phyloP scores from a whole-genome alignment of 2,797 vertebrate species.

The Hoplostethus mediterraneus region DNA sequence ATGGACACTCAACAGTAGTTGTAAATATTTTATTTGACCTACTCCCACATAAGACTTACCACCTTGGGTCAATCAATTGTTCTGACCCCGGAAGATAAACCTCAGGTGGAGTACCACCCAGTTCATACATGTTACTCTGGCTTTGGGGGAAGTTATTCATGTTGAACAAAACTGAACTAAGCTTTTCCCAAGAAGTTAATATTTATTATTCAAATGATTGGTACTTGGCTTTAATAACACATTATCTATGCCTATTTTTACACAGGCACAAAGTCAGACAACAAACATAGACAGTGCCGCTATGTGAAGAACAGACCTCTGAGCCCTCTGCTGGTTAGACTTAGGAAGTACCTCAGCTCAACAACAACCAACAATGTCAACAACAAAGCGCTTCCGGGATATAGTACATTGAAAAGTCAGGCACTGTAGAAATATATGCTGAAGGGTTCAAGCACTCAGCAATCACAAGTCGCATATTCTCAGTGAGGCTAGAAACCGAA shows the following conservation, averaged over 20 bases:
- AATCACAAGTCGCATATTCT: not conserved
- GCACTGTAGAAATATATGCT: not conserved
- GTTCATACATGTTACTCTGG: not conserved
- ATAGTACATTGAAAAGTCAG: not conserved
- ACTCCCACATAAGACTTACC: slow-evolving; percentile 7
- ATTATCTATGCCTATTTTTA: slow-evolving; percentile 8
- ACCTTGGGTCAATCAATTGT: not conserved
- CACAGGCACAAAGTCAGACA: slow-evolving; percentile 5
- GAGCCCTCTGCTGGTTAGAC: slow-evolving; percentile 81
- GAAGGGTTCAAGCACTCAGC: not conserved
- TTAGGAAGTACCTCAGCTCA: slow-evolving; percentile 35
- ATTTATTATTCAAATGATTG: not conserved
- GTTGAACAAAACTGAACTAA: not conserved
- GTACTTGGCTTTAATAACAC: not conserved
- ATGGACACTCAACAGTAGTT: slow-evolving; percentile 11
- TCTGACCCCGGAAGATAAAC: not conserved
- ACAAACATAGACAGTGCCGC: not conserved
- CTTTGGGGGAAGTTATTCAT: not conserved
- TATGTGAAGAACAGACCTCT: slow-evolving; percentile 51
- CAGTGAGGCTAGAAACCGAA: not conserved
- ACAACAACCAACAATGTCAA: slow-evolving; percentile 5
- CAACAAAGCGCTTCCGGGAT: not conserved
- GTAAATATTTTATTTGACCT: slow-evolving; percentile 16
- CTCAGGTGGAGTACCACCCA: not conserved
- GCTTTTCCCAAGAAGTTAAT: not conserved